A percentile compares a stretch with the other conserved stretches of the same genome.
Evolutionary conservation across 1,140 invertebrate genomes (phyloP).

Genomic region (Aphelinus certus): DNA sequence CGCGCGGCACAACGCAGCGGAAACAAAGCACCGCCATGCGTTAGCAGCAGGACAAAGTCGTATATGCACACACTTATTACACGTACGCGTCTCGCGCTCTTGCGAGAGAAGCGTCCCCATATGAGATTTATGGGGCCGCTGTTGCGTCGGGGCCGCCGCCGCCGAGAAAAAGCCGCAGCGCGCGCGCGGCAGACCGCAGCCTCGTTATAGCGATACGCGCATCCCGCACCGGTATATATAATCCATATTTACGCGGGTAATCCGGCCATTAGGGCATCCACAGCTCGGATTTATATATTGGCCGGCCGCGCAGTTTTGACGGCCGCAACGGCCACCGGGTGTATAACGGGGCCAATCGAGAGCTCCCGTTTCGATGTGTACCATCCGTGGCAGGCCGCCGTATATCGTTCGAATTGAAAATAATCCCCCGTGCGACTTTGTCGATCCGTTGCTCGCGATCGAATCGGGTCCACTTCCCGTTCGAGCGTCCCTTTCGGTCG

Average conservation of each 20-base stretch:
- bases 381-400: too few relatives aligned
- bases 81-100: not conserved
- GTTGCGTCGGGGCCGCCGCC: not conserved
- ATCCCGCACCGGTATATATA: not conserved
- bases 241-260: conserved; percentile 35
- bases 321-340: not conserved
- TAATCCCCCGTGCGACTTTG: too few relatives aligned
- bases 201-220: too few relatives aligned
- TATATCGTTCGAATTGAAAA: too few relatives aligned
- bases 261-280: conserved; percentile 19
- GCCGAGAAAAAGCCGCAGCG: not conserved
- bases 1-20: too few relatives aligned
- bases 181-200: not conserved
- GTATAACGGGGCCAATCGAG: conserved; percentile 23
- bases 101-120: not conserved
- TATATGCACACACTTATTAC: too few relatives aligned
- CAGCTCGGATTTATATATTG: conserved; percentile 18
- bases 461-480: too few relatives aligned
- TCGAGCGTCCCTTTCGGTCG: too few relatives aligned
- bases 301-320: conserved; percentile 1
- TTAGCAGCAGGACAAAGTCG: not conserved
- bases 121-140: conserved; percentile 5
- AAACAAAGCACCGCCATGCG: conserved; percentile 19
- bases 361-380: too few relatives aligned
- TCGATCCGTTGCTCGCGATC: too few relatives aligned